Conservation (phyloP, 2,113 vertebrate species). For the Mesembrinibis cayennensis region DNA sequence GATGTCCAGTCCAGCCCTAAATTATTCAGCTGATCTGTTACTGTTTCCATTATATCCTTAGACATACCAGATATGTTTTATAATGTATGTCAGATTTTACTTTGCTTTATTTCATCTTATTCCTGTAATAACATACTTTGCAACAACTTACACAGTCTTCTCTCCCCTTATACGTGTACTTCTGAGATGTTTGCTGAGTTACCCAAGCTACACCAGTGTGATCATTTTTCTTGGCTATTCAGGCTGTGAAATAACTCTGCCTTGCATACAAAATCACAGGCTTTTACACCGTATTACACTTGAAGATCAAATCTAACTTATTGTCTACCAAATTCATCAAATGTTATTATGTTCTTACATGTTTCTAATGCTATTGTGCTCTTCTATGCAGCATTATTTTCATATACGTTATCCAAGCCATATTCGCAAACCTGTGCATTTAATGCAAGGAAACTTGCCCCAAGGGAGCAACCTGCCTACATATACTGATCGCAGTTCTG, state of each 20-base stretch:
- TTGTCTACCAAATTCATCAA: neutral
- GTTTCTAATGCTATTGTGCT: neutral
- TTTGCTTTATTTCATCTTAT: neutral
- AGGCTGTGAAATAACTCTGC: neutral
- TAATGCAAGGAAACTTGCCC: neutral
- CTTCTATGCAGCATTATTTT: neutral
- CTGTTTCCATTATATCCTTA: neutral
- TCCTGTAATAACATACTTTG: neutral
- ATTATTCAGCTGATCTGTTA: neutral
- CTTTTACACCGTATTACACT: neutral
- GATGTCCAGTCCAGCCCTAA: neutral
- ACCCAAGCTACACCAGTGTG: neutral
- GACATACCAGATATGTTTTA: neutral
- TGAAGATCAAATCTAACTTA: neutral
- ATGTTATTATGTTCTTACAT: neutral
- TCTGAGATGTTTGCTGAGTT: neutral
- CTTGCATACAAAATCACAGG: neutral
- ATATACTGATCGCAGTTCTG: neutral
- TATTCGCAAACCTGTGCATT: neutral
- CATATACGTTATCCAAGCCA: accelerated
- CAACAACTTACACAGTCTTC: neutral
- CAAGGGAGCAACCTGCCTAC: neutral
- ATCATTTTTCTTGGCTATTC: neutral
- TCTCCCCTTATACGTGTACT: neutral
- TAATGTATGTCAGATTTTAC: neutral